Base-by-base conservation (phyloP, 2,888 invertebrate genomes). In the Scrobipalpa costella region DNA sequence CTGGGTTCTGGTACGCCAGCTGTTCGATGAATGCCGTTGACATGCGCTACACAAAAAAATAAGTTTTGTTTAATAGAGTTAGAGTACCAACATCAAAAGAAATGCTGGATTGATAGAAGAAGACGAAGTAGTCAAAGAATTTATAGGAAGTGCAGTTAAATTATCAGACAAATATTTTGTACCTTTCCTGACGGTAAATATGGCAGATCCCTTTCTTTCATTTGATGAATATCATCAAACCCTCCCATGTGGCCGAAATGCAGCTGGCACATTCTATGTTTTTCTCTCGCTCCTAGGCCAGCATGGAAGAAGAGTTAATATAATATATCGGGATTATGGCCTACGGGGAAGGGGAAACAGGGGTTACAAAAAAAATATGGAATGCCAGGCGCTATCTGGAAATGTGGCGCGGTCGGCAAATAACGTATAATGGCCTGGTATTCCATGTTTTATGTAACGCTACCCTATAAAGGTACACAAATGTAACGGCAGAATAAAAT, bases 231-330 rank as follows among this genome's bases (percentile, higher is more conserved):
- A 57, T 92, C 92, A 68, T 91, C 91, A 63, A 86, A 92, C 0
- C 95, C 95, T 55, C 95, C 95, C 95, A 96, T 95, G 73, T 96
- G 96, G 76, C 95, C n/a, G n/a, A n/a, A n/a, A n/a, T n/a, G n/a
- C n/a, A n/a, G n/a, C n/a, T n/a, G n/a, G n/a, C n/a, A n/a, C n/a
- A n/a, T n/a, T n/a, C n/a, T n/a, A n/a, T n/a, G n/a, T n/a, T n/a
- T n/a, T n/a, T n/a, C n/a, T n/a, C n/a, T n/a, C n/a, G n/a, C n/a
- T n/a, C n/a, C n/a, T n/a, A n/a, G n/a, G n/a, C n/a, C n/a, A n/a
- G n/a, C n/a, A n/a, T n/a, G n/a, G n/a, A n/a, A n/a, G n/a, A n/a
- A n/a, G n/a, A n/a, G n/a, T n/a, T 71, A 73, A 71, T 71, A 73
- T 74, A 73, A 72, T 71, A 73, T 72, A 73, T 73, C 71, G 67